A percentile compares a stretch with the other conserved stretches of the same genome.
These are phyloP conservation scores for Cyprinodon brontotheroides DNA, from an alignment of 2,113 vertebrate genomes.

Conservation along the genomic window DNA sequence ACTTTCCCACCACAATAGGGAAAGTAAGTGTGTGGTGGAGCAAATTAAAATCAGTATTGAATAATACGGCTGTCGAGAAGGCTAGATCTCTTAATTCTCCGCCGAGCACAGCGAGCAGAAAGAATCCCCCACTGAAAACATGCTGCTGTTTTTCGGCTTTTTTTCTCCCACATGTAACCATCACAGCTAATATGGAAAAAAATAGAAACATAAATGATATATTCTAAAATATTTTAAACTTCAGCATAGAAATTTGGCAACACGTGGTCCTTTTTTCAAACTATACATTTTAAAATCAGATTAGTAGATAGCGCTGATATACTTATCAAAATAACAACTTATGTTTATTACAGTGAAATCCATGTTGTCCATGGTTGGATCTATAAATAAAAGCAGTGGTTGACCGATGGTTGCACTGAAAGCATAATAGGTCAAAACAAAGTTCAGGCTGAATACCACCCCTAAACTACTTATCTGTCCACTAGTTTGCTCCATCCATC, in stretches of 20 bases:
- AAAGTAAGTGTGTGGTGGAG: slow-evolving; percentile 4
- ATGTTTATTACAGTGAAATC: slow-evolving; percentile 8
- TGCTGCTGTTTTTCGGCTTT: slow-evolving; percentile 25
- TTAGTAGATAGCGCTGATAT: not conserved
- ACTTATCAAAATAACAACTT: not conserved
- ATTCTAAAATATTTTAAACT: slow-evolving; percentile 16
- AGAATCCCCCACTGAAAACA: slow-evolving; percentile 14
- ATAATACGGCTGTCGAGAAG: slow-evolving; percentile 18
- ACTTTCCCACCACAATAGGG: slow-evolving; percentile 7
- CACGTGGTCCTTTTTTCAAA: slow-evolving; percentile 6
- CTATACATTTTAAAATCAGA: slow-evolving; percentile 12
- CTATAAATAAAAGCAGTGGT: not conserved
- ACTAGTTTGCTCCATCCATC: not conserved
- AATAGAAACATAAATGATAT: slow-evolving; percentile 28
- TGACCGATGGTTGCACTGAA: slow-evolving; percentile 11
- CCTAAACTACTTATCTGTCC: not conserved
- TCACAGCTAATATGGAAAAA: slow-evolving; percentile 27
- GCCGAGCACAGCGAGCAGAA: slow-evolving; percentile 8
- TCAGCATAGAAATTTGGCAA: slow-evolving; percentile 2
- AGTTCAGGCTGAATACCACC: slow-evolving; percentile 13
- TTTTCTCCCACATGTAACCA: slow-evolving; percentile 33
- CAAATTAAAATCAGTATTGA: slow-evolving; percentile 31
- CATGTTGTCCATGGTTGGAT: not conserved
- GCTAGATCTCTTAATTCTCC: slow-evolving; percentile 32
- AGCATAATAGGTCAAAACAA: slow-evolving; percentile 9